Conservation (phyloP, 1,140 invertebrate genomes). For the Ips typographus region DNA sequence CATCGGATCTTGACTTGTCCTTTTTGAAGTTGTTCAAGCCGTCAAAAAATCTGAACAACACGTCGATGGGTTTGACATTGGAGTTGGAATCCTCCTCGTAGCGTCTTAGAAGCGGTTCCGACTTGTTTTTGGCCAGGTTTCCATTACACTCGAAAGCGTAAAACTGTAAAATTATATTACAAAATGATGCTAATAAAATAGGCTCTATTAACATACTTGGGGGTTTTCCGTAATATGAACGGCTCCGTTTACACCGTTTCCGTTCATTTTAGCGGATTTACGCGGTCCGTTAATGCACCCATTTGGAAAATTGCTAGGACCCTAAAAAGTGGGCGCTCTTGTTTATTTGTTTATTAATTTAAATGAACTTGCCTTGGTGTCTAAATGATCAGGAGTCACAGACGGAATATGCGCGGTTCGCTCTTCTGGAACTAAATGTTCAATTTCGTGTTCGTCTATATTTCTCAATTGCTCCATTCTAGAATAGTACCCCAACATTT, state of each 20-base stretch:
- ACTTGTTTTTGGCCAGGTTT: constrained; percentile 32
- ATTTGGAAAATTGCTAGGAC: constrained; percentile 48
- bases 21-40: constrained; percentile 34
- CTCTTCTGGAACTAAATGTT: constrained; percentile 49
- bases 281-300: constrained; percentile 42
- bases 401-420: constrained; percentile 43
- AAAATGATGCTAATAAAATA: neutral
- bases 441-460: constrained; percentile 49
- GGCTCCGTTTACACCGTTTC: constrained; percentile 51
- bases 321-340: constrained; percentile 44
- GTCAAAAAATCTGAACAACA: constrained; percentile 39
- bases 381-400: constrained; percentile 47
- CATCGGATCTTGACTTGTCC: constrained; percentile 25
- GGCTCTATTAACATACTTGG: constrained; percentile 51
- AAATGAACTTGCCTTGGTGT: constrained; percentile 52
- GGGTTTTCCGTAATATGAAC: constrained; percentile 59
- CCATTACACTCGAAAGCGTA: constrained; percentile 39
- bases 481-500: neutral
- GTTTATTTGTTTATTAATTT: neutral
- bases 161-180: constrained; percentile 36
- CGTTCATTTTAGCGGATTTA: constrained; percentile 50
- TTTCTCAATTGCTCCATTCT: constrained; percentile 39
- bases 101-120: constrained; percentile 26
- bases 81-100: constrained; percentile 46
- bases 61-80: constrained; percentile 36